Percentiles rank a stretch among this genome's conserved stretches.
Evolutionary conservation across 2,113 vertebrate species (phyloP).

Genomic region (Oryzias javanicus): DNA sequence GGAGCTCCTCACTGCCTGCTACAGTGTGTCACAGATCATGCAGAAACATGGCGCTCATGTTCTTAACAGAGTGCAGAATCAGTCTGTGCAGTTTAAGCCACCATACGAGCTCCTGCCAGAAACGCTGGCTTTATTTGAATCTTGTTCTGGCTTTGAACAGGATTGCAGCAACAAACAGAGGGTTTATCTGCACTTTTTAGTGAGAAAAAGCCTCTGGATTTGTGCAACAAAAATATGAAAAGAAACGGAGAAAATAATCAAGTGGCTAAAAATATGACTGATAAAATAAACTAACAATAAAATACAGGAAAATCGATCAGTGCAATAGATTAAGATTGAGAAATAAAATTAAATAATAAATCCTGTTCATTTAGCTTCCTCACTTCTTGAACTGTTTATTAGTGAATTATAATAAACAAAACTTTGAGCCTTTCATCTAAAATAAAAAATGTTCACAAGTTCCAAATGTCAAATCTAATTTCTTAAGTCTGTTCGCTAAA

Average conservation of each 20-base stretch:
- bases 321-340: too few species aligned
- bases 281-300: too few species aligned
- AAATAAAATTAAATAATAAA: too few species aligned
- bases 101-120: slow-evolving; percentile 17
- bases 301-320: too few species aligned
- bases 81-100: slow-evolving; percentile 39
- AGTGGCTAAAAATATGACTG: too few species aligned
- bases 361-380: too few species aligned
- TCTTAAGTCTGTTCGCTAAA: too few species aligned
- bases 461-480: too few species aligned
- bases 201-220: background rate
- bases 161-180: slow-evolving; percentile 4
- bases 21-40: slow-evolving; percentile 29
- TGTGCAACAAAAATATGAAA: background rate
- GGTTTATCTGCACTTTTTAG: slow-evolving; percentile 8
- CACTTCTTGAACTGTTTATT: too few species aligned
- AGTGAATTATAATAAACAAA: too few species aligned
- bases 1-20: slow-evolving; percentile 38
- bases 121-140: slow-evolving; percentile 17
- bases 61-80: slow-evolving; percentile 20
- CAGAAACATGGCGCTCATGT: slow-evolving; percentile 42
- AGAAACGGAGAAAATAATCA: background rate
- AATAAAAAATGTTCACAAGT: too few species aligned
- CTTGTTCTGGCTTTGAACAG: slow-evolving; percentile 21
- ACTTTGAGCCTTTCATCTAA: too few species aligned